These are phyloP conservation scores for Solenopsis fugax DNA, from an alignment of 1,140 invertebrate species.

Conservation along the genomic window DNA sequence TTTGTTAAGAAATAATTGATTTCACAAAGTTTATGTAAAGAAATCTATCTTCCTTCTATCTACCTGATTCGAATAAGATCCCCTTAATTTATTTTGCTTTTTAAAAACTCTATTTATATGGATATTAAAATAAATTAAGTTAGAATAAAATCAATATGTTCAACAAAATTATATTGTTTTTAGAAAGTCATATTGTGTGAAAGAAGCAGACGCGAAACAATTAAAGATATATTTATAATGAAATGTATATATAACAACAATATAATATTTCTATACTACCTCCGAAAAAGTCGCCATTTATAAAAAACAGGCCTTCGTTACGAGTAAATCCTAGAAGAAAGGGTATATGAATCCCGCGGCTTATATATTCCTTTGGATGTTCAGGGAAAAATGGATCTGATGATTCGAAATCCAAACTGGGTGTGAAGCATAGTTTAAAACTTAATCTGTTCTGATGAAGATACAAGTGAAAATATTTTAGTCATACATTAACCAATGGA, in stretches of 20 bases:
- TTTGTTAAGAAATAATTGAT: background rate
- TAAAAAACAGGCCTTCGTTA: slow-evolving; percentile 87
- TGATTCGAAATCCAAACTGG: slow-evolving; percentile 78
- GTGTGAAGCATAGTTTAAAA: slow-evolving; percentile 72
- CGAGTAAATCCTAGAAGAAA: slow-evolving; percentile 88
- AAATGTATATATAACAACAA: background rate
- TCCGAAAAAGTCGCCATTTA: slow-evolving; percentile 76
- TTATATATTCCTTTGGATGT: slow-evolving; percentile 76
- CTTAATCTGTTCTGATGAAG: slow-evolving; percentile 35
- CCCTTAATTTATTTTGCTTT: too few species aligned
- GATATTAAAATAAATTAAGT: too few species aligned
- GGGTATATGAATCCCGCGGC: slow-evolving; percentile 87
- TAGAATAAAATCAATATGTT: background rate
- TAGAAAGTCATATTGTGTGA: background rate
- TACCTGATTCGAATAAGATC: too few species aligned
- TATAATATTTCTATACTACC: background rate
- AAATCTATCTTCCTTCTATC: too few species aligned
- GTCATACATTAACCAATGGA: background rate
- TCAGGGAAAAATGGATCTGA: slow-evolving; percentile 84
- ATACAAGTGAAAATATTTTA: background rate
- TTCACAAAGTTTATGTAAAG: background rate
- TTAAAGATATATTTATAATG: background rate
- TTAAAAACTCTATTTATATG: too few species aligned
- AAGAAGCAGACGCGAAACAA: background rate
- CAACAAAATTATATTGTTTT: background rate